phyloP scores from a whole-genome alignment of 2,888 invertebrate genomes.

The Cenopis cana region DNA sequence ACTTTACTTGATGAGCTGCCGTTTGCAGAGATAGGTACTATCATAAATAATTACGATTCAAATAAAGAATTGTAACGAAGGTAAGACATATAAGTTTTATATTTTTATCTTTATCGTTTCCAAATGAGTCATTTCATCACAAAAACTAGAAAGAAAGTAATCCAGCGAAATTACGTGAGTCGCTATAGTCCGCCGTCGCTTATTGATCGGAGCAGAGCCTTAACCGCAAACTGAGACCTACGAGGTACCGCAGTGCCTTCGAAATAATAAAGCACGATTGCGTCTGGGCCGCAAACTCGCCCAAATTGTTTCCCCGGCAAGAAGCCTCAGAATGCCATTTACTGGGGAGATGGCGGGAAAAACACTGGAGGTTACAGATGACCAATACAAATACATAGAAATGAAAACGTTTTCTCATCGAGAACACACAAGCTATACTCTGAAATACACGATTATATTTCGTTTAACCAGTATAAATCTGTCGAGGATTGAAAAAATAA shows the following conservation, averaged over 20 bases:
- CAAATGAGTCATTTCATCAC: too few species aligned
- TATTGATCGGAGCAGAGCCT: slow-evolving; percentile 48
- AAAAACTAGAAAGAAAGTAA: not conserved
- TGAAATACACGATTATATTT: too few species aligned
- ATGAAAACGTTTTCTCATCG: not conserved
- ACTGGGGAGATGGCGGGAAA: slow-evolving; percentile 44
- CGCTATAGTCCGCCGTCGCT: slow-evolving; percentile 40
- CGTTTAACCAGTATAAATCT: too few species aligned
- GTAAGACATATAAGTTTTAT: too few species aligned
- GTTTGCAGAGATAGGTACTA: too few species aligned
- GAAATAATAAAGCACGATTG: slow-evolving; percentile 69
- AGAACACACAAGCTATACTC: not conserved
- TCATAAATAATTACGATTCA: too few species aligned
- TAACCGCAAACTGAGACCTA: slow-evolving; percentile 60
- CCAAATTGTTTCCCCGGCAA: slow-evolving; percentile 70
- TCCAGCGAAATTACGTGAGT: not conserved
- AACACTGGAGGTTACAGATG: slow-evolving; percentile 14
- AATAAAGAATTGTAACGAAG: too few species aligned
- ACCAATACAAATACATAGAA: not conserved
- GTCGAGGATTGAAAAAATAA: too few species aligned
- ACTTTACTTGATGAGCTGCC: too few species aligned
- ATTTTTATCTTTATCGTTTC: too few species aligned
- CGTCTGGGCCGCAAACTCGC: slow-evolving; percentile 70
- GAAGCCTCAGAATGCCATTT: slow-evolving; percentile 32
- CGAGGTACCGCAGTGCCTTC: slow-evolving; percentile 66